phyloP scores from a whole-genome alignment of 2,113 vertebrate genomes.

The Euleptes europaea region DNA sequence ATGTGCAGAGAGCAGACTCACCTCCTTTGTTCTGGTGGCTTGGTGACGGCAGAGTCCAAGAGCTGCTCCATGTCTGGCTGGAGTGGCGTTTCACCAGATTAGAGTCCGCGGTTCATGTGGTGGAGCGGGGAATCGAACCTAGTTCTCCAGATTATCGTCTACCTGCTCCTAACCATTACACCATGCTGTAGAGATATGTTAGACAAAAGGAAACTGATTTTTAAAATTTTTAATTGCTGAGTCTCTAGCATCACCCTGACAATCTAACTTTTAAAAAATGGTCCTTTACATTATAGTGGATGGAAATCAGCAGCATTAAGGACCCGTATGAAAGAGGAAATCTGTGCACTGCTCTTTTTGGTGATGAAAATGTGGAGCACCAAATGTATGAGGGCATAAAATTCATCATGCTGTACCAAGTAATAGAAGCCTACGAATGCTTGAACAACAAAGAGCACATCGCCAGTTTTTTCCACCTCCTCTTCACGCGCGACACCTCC shows the following conservation, averaged over 20 bases:
- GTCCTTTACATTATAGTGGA: conserved; percentile 73
- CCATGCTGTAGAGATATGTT: no score
- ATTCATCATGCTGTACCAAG: conserved; percentile 82
- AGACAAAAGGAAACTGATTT: neutral
- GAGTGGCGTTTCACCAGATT: no score
- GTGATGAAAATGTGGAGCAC: conserved; percentile 72
- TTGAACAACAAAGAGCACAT: conserved; percentile 59
- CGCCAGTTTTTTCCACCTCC: conserved; percentile 67
- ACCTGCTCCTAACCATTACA: no score
- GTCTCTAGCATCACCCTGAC: neutral
- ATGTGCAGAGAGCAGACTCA: no score
- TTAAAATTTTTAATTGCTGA: neutral
- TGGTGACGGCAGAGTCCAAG: no score
- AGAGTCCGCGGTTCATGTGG: no score
- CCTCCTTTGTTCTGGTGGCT: no score
- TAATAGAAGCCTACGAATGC: conserved; percentile 76
- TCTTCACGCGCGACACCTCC: conserved; percentile 78
- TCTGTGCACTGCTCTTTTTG: conserved; percentile 75
- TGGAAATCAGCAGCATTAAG: conserved; percentile 72
- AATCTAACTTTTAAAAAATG: neutral
- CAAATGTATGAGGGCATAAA: conserved; percentile 81
- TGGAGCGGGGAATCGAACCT: no score
- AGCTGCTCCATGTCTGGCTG: no score
- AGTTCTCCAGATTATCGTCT: no score
- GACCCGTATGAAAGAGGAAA: conserved; percentile 71